A percentile compares a stretch with the other conserved stretches of the same genome.
Conservation (phyloP, 2,888 invertebrate species). For the Dorcus hopei region DNA sequence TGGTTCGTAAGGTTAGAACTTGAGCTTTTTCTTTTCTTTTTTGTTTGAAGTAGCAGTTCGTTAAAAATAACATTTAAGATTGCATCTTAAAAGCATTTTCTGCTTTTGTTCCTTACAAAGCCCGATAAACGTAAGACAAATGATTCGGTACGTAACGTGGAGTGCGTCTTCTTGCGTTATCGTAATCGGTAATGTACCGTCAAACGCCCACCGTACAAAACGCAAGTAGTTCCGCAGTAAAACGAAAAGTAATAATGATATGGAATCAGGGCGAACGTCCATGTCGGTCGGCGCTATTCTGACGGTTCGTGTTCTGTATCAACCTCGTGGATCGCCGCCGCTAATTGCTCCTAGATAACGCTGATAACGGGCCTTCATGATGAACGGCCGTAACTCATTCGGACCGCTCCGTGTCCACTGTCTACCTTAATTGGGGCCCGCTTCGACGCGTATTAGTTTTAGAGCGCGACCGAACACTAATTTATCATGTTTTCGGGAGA, state of each 20-base stretch:
- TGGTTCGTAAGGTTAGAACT: no score
- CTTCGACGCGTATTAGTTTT: not conserved
- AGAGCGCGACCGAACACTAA: no score
- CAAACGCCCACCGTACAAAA: not conserved
- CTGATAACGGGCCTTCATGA: conserved; percentile 38
- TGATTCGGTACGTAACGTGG: no score
- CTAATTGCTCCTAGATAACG: conserved; percentile 42
- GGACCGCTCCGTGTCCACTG: conserved; percentile 3
- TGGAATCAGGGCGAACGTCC: conserved; percentile 10
- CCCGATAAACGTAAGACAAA: no score
- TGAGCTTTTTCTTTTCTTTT: no score
- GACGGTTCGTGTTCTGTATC: conserved; percentile 42
- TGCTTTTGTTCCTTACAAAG: no score
- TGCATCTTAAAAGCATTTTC: no score
- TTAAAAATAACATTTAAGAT: no score
- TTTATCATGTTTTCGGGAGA: no score
- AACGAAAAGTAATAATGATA: conserved; percentile 13
- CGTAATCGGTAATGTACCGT: no score
- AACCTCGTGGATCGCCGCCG: conserved; percentile 38
- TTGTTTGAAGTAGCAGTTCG: no score
- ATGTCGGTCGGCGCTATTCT: conserved; percentile 33
- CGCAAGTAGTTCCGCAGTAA: not conserved
- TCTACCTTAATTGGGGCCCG: not conserved
- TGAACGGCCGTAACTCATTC: conserved; percentile 38
- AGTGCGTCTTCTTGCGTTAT: no score